A percentile compares a stretch with the other conserved stretches of the same genome.
These are phyloP conservation scores for Chymomyza costata DNA, from an alignment of 1,140 invertebrate genomes.

Conservation along the genomic window DNA sequence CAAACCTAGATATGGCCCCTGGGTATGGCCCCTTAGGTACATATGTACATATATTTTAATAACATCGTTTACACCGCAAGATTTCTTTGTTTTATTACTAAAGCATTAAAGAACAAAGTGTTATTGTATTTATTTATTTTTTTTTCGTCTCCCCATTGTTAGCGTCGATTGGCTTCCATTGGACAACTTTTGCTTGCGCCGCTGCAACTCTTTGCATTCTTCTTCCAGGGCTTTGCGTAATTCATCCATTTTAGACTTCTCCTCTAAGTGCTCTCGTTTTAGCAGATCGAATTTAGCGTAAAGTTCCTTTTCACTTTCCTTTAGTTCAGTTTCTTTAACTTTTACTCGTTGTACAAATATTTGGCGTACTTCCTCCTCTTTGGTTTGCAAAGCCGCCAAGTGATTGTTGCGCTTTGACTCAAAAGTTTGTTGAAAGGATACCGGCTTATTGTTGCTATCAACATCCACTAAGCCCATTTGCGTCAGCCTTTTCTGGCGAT, in stretches of 20 bases:
- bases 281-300: slow-evolving; percentile 95
- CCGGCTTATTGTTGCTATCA: slow-evolving; percentile 92
- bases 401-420: slow-evolving; percentile 94
- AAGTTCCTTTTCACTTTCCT: slow-evolving; percentile 96
- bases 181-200: slow-evolving; percentile 85
- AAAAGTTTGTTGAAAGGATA: slow-evolving; percentile 96
- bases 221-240: slow-evolving; percentile 93
- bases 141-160: slow-evolving; percentile 93
- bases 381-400: slow-evolving; percentile 92
- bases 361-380: slow-evolving; percentile 98
- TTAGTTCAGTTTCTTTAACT: slow-evolving; percentile 97
- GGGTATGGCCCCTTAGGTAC: no score
- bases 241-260: slow-evolving; percentile 95
- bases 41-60: no score
- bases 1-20: no score
- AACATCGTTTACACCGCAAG: no score
- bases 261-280: slow-evolving; percentile 95
- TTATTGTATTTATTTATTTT: no score
- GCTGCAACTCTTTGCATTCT: slow-evolving; percentile 91
- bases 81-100: no score
- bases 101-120: no score
- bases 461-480: slow-evolving; percentile 98
- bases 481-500: slow-evolving; percentile 94
- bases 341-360: slow-evolving; percentile 98
- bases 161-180: slow-evolving; percentile 88